phyloP scores from a whole-genome alignment of 2,888 invertebrate genomes.

The Dicranocentrus wangi region DNA sequence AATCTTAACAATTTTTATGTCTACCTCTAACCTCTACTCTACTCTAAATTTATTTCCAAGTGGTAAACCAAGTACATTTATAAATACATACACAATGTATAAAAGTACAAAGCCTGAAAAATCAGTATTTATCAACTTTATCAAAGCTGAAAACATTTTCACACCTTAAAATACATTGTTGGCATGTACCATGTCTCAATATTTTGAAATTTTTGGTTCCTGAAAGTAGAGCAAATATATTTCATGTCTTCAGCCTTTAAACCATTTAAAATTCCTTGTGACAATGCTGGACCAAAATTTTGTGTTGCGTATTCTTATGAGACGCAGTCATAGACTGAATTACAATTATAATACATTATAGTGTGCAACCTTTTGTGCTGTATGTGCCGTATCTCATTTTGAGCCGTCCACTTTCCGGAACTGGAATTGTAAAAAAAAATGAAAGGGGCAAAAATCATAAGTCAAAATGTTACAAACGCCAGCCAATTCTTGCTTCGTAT shows the following conservation, averaged over 20 bases:
- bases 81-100: neutral
- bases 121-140: neutral
- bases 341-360: neutral
- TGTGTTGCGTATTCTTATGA: neutral
- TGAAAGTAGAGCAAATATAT: neutral
- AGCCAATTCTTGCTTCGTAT: neutral
- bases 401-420: too few relatives aligned
- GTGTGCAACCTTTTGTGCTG: too few relatives aligned
- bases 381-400: too few relatives aligned
- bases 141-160: neutral
- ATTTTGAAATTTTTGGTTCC: neutral
- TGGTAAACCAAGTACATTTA: neutral
- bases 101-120: slow-evolving; percentile 4
- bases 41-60: neutral
- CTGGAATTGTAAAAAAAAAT: neutral
- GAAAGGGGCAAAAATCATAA: neutral
- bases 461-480: neutral
- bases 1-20: neutral
- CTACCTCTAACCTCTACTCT: neutral
- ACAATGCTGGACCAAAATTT: neutral
- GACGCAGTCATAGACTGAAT: neutral
- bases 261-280: neutral
- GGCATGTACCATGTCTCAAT: neutral
- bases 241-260: neutral
- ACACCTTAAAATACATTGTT: neutral